Percentiles rank a stretch among this genome's conserved stretches.
Evolutionary conservation across 2,113 vertebrate species (phyloP).

Genomic region (Catharus bicknelli): DNA sequence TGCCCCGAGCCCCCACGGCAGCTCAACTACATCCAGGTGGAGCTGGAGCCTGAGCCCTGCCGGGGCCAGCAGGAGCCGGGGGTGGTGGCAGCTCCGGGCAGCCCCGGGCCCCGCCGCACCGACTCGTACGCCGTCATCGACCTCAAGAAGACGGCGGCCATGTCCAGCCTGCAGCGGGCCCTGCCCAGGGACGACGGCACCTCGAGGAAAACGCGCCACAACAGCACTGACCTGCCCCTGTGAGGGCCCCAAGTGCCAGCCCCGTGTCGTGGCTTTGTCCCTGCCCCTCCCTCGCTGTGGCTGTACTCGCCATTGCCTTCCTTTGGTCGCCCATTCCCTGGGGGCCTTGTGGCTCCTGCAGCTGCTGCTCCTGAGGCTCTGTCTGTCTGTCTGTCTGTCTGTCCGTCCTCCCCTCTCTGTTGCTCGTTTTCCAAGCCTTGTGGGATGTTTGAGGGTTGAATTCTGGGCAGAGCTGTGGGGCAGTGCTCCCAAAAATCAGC

Average conservation of each 20-base stretch:
- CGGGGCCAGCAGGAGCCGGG: slow-evolving; percentile 49
- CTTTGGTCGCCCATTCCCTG: not conserved
- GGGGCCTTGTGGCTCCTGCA: not conserved
- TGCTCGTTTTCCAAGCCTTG: slow-evolving; percentile 43
- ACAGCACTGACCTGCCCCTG: slow-evolving; percentile 98
- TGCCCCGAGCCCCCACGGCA: slow-evolving; percentile 85
- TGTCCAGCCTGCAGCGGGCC: slow-evolving; percentile 97
- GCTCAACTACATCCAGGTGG: slow-evolving; percentile 99
- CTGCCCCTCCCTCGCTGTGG: not conserved
- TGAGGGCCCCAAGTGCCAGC: slow-evolving; percentile 59
- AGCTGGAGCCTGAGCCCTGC: slow-evolving; percentile 82
- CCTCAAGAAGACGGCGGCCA: slow-evolving; percentile 97
- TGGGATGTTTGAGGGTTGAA: slow-evolving; percentile 26
- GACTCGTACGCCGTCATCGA: slow-evolving; percentile 97
- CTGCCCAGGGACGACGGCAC: slow-evolving; percentile 96
- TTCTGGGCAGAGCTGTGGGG: not conserved
- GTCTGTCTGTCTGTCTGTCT: slow-evolving; percentile 8
- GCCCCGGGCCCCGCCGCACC: slow-evolving; percentile 75
- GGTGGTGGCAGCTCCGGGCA: not conserved
- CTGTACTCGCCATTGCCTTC: not conserved
- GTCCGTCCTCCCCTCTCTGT: not conserved
- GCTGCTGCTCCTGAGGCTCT: slow-evolving; percentile 20
- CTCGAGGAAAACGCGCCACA: slow-evolving; percentile 95
- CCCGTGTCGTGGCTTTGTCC: not conserved
- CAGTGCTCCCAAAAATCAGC: not conserved